Conservation (phyloP, 2,113 vertebrate genomes). For the Baryphthengus martii region DNA sequence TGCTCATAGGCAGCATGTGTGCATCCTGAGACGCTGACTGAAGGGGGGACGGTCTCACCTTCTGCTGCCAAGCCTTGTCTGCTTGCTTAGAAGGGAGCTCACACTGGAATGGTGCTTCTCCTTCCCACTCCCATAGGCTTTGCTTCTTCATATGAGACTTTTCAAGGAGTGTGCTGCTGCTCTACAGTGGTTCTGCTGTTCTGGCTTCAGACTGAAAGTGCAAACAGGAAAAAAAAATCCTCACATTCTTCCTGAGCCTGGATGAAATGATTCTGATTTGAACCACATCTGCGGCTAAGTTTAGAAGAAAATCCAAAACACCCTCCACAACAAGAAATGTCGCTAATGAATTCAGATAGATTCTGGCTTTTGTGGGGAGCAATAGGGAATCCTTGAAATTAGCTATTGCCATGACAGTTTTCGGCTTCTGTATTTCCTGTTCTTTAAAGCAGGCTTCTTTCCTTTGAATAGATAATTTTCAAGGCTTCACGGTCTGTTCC, state of each 20-base stretch:
- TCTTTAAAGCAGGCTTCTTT: neutral
- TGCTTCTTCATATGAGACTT: neutral
- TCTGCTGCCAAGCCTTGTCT: neutral
- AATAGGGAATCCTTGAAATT: neutral
- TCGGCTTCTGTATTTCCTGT: neutral
- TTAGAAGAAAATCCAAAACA: neutral
- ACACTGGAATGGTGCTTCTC: fast-evolving
- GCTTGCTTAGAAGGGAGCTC: neutral
- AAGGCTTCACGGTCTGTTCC: neutral
- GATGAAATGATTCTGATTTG: neutral
- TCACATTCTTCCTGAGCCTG: neutral
- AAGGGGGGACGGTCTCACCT: fast-evolving
- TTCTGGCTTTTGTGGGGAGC: neutral
- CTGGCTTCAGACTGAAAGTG: neutral
- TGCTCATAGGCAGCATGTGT: fast-evolving
- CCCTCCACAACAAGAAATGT: neutral
- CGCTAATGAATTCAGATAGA: neutral
- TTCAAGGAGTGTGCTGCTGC: neutral
- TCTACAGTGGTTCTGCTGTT: neutral
- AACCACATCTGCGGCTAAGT: neutral
- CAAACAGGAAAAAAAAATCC: neutral
- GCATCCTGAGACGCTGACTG: neutral
- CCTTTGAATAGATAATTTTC: neutral
- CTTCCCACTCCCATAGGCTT: neutral
- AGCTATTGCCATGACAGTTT: neutral